Percentiles rank a stretch among this genome's conserved stretches.
These are phyloP conservation scores for Tortricodes alternella DNA, from an alignment of 2,888 invertebrate species.

Conservation along the genomic window DNA sequence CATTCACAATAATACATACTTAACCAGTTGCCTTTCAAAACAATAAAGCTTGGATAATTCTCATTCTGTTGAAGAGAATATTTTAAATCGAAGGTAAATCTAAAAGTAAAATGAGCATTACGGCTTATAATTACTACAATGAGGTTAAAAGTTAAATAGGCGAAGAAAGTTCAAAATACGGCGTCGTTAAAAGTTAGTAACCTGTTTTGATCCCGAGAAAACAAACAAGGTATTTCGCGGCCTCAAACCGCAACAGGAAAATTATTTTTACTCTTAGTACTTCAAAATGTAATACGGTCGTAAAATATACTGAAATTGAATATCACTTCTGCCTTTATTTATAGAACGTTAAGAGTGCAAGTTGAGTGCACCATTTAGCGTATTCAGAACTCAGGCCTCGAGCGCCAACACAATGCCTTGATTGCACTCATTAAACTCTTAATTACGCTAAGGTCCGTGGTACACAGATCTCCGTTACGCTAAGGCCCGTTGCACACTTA, in stretches of 20 bases:
- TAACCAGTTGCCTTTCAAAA: too few species aligned
- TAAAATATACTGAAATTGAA: too few species aligned
- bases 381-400: too few species aligned
- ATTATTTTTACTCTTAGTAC: too few species aligned
- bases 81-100: too few species aligned
- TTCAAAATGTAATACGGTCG: too few species aligned
- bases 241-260: not conserved
- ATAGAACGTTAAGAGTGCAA: too few species aligned
- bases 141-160: constrained; percentile 1
- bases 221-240: not conserved
- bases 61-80: too few species aligned
- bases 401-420: not conserved
- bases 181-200: constrained; percentile 16
- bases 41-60: too few species aligned
- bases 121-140: not conserved
- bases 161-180: not conserved
- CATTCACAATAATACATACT: too few species aligned
- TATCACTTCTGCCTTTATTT: too few species aligned
- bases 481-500: not conserved
- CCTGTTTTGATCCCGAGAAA: not conserved
- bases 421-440: not conserved
- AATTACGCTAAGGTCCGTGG: not conserved
- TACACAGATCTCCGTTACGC: not conserved
- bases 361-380: not conserved
- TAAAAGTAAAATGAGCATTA: not conserved